A percentile compares a stretch with the other conserved stretches of the same genome.
phyloP scores from a whole-genome alignment of 2,797 vertebrate genomes.

The Smutsia gigantea region DNA sequence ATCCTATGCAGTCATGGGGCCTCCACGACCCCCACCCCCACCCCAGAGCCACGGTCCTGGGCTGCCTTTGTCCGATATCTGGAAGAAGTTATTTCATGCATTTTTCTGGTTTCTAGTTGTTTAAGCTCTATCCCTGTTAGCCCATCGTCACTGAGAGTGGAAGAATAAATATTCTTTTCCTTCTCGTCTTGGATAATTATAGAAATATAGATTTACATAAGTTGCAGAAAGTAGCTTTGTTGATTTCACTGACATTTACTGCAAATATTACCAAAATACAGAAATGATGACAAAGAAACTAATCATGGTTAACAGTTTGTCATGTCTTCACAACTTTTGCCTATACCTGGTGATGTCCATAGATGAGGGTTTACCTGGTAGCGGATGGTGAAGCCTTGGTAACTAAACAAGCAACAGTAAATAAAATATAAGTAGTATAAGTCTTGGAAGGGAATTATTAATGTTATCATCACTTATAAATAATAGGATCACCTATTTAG shows the following conservation, averaged over 20 bases:
- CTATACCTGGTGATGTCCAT: slow-evolving; percentile 2
- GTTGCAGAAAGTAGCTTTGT: neutral
- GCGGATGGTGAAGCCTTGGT: neutral
- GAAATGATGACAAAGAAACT: neutral
- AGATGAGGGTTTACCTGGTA: neutral
- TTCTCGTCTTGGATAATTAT: neutral
- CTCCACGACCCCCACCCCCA: neutral
- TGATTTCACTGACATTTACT: neutral
- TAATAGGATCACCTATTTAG: neutral
- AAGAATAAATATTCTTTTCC: neutral
- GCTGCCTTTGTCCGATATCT: neutral
- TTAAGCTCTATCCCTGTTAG: neutral
- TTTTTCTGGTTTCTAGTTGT: slow-evolving; percentile 6
- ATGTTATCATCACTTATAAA: neutral
- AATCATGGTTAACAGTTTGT: slow-evolving; percentile 13
- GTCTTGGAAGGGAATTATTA: neutral
- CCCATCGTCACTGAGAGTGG: neutral
- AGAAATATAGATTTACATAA: neutral
- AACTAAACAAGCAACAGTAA: neutral
- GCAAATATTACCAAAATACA: slow-evolving; percentile 30
- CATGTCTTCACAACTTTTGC: neutral
- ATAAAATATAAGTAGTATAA: neutral
- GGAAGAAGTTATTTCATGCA: neutral
- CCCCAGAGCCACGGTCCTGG: neutral
- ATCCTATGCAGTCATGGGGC: neutral